Evolutionary conservation across 2,797 vertebrate species (phyloP).

Genomic region (Rallus crepitans): DNA sequence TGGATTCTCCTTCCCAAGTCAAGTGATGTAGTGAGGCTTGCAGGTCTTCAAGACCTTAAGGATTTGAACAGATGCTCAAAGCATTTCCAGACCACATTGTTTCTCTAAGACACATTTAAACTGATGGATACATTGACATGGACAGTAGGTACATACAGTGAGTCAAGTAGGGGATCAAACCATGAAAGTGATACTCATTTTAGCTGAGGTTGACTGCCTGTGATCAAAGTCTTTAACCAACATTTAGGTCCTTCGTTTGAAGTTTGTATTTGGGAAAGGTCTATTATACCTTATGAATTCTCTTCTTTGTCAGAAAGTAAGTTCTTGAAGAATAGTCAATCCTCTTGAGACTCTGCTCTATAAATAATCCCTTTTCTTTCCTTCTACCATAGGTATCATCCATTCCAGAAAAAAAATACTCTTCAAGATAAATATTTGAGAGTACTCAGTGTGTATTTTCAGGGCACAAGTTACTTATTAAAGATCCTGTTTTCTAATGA

Average conservation of each 20-base stretch:
- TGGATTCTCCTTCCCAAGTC: neutral
- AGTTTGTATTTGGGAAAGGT: neutral
- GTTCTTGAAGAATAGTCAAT: neutral
- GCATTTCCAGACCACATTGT: neutral
- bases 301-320: neutral
- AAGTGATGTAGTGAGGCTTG: neutral
- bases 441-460: neutral
- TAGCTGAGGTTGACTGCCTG: constrained; percentile 7
- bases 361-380: neutral
- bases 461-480: neutral
- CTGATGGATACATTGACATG: neutral
- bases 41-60: neutral
- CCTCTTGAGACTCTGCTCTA: neutral
- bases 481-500: neutral
- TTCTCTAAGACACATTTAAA: neutral
- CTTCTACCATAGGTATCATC: neutral
- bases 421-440: neutral
- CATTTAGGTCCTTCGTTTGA: constrained; percentile 29
- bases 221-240: constrained; percentile 18
- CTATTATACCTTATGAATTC: neutral
- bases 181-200: neutral
- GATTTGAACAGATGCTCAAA: neutral
- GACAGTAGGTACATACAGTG: neutral
- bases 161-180: constrained; percentile 1
- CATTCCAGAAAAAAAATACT: neutral